Conservation (phyloP, 2,113 vertebrate species). For the Zosterops lateralis region DNA sequence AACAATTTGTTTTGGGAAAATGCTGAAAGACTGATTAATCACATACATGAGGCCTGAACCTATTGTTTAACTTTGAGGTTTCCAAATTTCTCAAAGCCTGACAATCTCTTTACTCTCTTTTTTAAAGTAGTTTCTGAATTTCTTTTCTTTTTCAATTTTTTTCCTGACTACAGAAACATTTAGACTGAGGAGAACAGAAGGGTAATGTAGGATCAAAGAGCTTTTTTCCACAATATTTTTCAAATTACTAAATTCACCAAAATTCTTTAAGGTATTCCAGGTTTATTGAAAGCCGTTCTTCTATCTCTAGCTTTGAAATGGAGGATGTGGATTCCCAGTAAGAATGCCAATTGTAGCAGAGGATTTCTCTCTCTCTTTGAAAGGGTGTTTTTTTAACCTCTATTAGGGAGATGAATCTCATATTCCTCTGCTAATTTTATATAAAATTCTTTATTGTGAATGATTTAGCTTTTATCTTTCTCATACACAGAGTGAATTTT, state of each 20-base stretch:
- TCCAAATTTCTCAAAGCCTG: not conserved
- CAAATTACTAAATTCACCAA: not conserved
- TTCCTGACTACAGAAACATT: not conserved
- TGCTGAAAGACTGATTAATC: not conserved
- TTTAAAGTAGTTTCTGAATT: not conserved
- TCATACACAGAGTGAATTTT: not conserved
- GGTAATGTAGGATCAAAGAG: not conserved
- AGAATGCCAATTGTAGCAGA: not conserved
- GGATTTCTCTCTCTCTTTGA: not conserved
- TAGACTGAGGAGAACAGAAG: not conserved
- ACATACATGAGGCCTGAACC: not conserved
- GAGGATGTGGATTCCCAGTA: not conserved
- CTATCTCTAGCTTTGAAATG: not conserved
- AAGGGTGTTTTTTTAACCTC: accelerated
- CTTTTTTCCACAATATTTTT: not conserved
- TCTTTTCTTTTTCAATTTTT: not conserved
- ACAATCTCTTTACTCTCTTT: not conserved
- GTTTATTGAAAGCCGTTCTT: not conserved
- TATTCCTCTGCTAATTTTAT: not conserved
- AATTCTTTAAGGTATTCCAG: not conserved
- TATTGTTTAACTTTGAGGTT: not conserved
- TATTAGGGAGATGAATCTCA: not conserved
- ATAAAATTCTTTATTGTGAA: not conserved
- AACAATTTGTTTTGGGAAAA: not conserved
- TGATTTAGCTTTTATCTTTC: not conserved